Evolutionary conservation across 2,888 invertebrate genomes (phyloP), one percentile per base, ranked within the genome.

Genomic region (Sinopyrophorus schimmeli): DNA sequence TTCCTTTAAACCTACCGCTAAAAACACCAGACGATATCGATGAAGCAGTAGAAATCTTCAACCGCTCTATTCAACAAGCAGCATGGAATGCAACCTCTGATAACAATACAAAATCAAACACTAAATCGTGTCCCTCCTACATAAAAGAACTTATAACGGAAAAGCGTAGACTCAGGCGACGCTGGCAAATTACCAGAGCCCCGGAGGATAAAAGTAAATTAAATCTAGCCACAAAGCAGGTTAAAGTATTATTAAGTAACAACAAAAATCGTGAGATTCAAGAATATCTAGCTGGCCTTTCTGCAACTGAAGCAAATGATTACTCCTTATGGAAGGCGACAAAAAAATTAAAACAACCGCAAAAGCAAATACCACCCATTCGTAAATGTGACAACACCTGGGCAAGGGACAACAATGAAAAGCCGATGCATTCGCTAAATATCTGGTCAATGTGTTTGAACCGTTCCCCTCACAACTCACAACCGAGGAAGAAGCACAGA

Each of bases 391-490:
- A 12, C 5, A 14, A 12, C 10, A 18, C 34, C 12, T 34, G 34
- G 34, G 34, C 18, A 20, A 34, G 26, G 15, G 14, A 30, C 30
- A 26, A n/a, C n/a, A n/a, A n/a, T n/a, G n/a, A n/a, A n/a, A n/a
- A n/a, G n/a, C n/a, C n/a, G n/a, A 26, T 26, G 10, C n/a, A 4
- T 26, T 26, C 10, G 26, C 26, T 4, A 10, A 26, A n/a, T n/a
- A 5, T 26, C 11, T 10, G 5, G 37, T n/a, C 37, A 37, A 37
- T 23, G 37, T 37, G 5, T 26, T 37, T 10, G 37, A 37, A 7
- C 37, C 26, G 6, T 27, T 26, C 11, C 17, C 27, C 15, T 18
- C 38, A 14, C 26, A 38, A 26, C 16, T 37, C 10, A 12, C 37
- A 26, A 10, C 10, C 2, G 12, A 37, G 26, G 37, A 37, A 24